Base-by-base conservation (phyloP, 1,140 invertebrate genomes). In the Neodiprion pinetum region DNA sequence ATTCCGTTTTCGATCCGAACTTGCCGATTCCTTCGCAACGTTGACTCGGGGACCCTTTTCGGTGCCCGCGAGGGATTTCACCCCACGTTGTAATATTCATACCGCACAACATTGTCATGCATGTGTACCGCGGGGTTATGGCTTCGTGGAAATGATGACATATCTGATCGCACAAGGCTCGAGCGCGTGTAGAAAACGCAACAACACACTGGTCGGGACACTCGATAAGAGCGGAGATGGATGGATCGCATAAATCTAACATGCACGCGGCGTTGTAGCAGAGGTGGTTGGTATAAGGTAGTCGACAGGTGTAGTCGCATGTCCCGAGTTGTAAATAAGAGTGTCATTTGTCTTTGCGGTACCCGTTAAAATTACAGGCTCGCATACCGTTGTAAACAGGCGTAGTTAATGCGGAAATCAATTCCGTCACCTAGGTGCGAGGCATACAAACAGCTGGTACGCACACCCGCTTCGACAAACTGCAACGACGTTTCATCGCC, bases 211-310 rank as follows among this genome's bases (percentile, higher is more conserved):
- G 28, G 28, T 40, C 5, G 28, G 28, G 28, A 40, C 28, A 40
- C n/a, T 61, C n/a, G 53, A 61, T 61, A 61, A 61, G 53, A 61
- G 53, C 53, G 4, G 53, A 61, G 53, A 61, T 61, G 53, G 53
- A 61, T 61, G 53, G 53, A 61, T 61, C 53, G 53, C 53, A 17
- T 61, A 61, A 12, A 61, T 61, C 53, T 61, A 61, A 17, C 53
- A n/a, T 61, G 11, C 53, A 40, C 28, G 28, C 5, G 28, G 28
- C 2, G 2, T 2, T 40, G 28, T 40, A 40, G 28, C 2, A 40
- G 28, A 5, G 28, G 28, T 40, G 2, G 28, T 40, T 3, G 28
- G 28, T 40, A 40, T 40, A 5, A 40, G 28, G 53, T 61, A 61
- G n/a, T 12, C 53, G 53, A 11, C 53, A n/a, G 53, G 53, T 61